Conservation (phyloP, 2,888 invertebrate genomes). For the Phortica okadai region DNA sequence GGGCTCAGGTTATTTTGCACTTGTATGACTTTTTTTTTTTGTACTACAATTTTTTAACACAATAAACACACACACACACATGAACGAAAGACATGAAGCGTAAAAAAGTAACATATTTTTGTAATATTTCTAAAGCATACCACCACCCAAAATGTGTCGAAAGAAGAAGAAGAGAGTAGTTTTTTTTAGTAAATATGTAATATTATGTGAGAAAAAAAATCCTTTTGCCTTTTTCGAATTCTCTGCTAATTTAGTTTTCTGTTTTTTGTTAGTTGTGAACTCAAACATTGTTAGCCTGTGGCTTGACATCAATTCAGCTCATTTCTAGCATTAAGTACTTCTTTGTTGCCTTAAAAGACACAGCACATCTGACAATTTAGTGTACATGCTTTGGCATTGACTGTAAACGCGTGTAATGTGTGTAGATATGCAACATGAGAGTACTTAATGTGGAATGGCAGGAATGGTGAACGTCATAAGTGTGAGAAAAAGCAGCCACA, state of each 20-base stretch:
- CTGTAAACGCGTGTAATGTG: too few species aligned
- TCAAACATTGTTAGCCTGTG: too few species aligned
- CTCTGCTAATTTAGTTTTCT: background rate
- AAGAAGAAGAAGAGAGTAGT: background rate
- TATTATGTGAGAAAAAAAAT: background rate
- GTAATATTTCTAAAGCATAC: constrained; percentile 3
- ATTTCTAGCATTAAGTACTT: too few species aligned
- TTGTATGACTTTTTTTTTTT: constrained; percentile 32
- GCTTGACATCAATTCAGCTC: too few species aligned
- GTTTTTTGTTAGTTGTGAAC: background rate
- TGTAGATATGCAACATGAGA: too few species aligned
- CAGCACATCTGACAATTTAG: too few species aligned
- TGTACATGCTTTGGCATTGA: too few species aligned
- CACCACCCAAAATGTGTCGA: background rate
- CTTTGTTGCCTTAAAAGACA: too few species aligned
- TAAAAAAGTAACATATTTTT: constrained; percentile 30
- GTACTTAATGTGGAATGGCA: too few species aligned
- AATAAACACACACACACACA: constrained; percentile 7
- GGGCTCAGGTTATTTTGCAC: constrained; percentile 33
- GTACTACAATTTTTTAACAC: constrained; percentile 28
- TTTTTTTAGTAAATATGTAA: constrained; percentile 4
- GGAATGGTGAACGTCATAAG: too few species aligned
- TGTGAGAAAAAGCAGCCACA: background rate
- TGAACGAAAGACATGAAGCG: constrained; percentile 15
- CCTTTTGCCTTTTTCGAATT: constrained; percentile 16